A percentile compares a stretch with the other conserved stretches of the same genome.
Evolutionary conservation across 2,888 invertebrate genomes (phyloP).

Genomic region (Cheilosia vernalis): DNA sequence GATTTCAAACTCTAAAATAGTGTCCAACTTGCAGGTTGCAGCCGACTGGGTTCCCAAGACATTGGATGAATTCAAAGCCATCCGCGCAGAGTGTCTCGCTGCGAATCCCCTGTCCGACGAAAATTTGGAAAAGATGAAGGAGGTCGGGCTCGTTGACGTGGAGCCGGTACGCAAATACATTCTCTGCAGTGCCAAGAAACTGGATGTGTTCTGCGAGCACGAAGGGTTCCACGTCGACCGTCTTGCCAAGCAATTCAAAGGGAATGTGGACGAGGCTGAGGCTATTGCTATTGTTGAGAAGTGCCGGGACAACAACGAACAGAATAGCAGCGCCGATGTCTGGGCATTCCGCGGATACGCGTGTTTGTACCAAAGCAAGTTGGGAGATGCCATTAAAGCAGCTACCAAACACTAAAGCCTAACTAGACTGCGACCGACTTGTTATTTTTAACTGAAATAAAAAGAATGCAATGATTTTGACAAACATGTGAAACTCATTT

Average conservation of each 20-base stretch:
- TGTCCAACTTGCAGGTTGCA: constrained; percentile 20
- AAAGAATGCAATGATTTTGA: neutral
- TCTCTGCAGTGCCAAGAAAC: constrained; percentile 78
- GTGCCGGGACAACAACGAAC: constrained; percentile 80
- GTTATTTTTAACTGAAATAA: neutral
- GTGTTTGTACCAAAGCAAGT: constrained; percentile 80
- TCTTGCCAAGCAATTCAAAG: constrained; percentile 81
- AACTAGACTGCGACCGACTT: constrained; percentile 3
- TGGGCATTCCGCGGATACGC: constrained; percentile 82
- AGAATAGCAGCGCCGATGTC: constrained; percentile 79
- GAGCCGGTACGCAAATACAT: constrained; percentile 79
- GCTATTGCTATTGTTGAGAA: constrained; percentile 79
- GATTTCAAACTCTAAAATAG: neutral
- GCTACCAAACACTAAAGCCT: neutral
- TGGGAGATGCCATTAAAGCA: constrained; percentile 80
- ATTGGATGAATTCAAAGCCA: constrained; percentile 78
- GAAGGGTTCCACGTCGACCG: constrained; percentile 81
- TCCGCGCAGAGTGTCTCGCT: constrained; percentile 79
- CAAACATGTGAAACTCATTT: too few relatives aligned
- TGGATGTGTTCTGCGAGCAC: constrained; percentile 79
- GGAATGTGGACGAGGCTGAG: constrained; percentile 80
- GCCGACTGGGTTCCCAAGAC: constrained; percentile 79
- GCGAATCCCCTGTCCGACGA: constrained; percentile 77
- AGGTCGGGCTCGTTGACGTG: constrained; percentile 79
- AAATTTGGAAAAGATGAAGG: constrained; percentile 77